These are phyloP conservation scores for Cepphus grylle DNA, from an alignment of 2,113 vertebrate species.

Conservation along the genomic window DNA sequence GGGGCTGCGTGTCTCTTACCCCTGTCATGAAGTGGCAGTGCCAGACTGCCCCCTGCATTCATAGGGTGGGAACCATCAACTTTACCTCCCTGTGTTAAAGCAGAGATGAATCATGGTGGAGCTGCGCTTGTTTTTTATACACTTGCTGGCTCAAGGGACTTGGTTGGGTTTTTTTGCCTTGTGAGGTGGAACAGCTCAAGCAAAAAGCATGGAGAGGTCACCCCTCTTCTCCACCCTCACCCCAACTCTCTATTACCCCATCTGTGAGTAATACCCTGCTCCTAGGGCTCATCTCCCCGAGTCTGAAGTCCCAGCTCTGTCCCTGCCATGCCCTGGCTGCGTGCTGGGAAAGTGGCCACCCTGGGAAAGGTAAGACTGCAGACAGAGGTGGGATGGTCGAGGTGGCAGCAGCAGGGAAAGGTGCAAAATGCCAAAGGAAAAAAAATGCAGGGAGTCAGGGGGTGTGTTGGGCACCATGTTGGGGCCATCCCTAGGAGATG, in stretches of 20 bases:
- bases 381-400: rapidly evolving
- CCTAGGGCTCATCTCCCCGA: not conserved
- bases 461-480: rapidly evolving
- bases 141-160: not conserved
- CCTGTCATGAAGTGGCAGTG: not conserved
- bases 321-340: not conserved
- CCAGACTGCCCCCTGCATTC: not conserved
- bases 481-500: not conserved
- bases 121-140: rapidly evolving
- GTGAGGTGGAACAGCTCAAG: not conserved
- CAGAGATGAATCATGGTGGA: not conserved
- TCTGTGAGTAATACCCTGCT: not conserved
- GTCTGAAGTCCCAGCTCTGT: not conserved
- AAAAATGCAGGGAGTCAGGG: not conserved
- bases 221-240: not conserved
- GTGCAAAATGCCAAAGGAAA: not conserved
- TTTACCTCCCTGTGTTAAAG: not conserved
- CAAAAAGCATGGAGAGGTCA: not conserved
- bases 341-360: not conserved
- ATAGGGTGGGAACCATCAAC: not conserved
- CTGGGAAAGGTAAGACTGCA: not conserved
- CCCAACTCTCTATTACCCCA: not conserved
- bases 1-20: not conserved
- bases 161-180: not conserved
- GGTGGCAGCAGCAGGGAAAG: not conserved